Percentiles rank a stretch among this genome's conserved stretches.
Evolutionary conservation across 2,888 invertebrate species (phyloP).

Genomic region (Drosophila nigritarsus): DNA sequence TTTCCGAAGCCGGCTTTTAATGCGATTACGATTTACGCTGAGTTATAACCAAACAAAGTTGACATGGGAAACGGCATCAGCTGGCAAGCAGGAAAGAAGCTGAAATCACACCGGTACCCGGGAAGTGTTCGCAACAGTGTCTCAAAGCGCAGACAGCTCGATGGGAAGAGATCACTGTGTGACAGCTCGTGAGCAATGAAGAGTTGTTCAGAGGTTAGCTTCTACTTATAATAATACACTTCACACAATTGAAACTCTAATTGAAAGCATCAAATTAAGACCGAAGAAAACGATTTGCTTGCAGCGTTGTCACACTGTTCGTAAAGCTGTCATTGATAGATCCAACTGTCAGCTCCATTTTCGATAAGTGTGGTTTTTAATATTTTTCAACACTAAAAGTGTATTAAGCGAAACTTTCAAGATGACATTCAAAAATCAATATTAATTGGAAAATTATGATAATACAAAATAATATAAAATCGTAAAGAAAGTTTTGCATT

Average conservation of each 20-base stretch:
- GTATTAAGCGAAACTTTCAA: neutral
- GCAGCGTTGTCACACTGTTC: neutral
- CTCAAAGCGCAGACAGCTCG: neutral
- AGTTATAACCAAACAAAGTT: constrained; percentile 44
- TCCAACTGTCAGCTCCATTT: neutral
- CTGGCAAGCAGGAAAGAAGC: constrained; percentile 6
- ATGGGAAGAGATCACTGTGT: neutral
- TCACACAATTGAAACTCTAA: neutral
- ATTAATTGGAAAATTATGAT: neutral
- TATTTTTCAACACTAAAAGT: neutral
- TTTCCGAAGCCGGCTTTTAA: constrained; percentile 43
- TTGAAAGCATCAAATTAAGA: neutral
- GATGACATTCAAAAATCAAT: neutral
- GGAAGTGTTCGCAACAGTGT: constrained; percentile 6
- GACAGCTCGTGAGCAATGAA: neutral
- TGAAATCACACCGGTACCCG: constrained; percentile 11
- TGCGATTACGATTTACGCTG: constrained; percentile 66
- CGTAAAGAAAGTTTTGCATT: too few species aligned
- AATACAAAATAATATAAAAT: neutral
- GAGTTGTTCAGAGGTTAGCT: neutral
- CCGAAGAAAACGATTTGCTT: neutral
- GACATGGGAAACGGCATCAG: constrained; percentile 59
- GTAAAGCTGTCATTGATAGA: neutral
- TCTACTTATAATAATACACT: neutral
- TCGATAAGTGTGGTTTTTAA: neutral